These are phyloP conservation scores for Rhinoraja longicauda DNA, from an alignment of 2,797 vertebrate genomes.

Conservation along the genomic window DNA sequence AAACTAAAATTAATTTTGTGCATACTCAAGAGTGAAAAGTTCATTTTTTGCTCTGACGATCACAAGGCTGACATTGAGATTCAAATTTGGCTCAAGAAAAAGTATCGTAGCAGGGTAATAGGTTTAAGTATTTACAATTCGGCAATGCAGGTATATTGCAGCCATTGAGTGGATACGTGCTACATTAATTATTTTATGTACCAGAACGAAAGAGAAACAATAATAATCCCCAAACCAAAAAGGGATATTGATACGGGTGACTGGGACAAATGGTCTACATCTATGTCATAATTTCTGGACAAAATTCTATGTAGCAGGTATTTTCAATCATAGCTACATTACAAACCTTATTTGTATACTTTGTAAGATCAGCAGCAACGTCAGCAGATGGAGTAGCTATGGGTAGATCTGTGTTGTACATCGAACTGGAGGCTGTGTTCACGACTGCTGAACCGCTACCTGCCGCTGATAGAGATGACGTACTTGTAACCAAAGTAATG, in stretches of 20 bases:
- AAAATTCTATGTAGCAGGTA: neutral
- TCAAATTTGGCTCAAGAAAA: neutral
- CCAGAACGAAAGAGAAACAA: neutral
- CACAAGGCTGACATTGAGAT: too few species aligned
- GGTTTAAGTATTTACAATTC: neutral
- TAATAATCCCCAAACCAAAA: neutral
- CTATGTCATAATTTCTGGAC: neutral
- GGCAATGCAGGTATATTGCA: neutral
- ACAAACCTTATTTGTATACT: slow-evolving; percentile 93
- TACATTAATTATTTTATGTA: neutral
- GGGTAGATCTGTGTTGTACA: slow-evolving; percentile 68
- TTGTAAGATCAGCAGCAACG: slow-evolving; percentile 91
- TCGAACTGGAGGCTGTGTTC: slow-evolving; percentile 59
- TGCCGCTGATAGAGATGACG: slow-evolving; percentile 72
- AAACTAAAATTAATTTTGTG: too few species aligned
- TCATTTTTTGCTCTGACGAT: neutral
- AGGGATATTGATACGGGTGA: neutral
- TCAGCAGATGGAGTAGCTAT: slow-evolving; percentile 88
- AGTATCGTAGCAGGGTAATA: neutral
- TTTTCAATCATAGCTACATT: neutral
- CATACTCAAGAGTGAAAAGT: neutral
- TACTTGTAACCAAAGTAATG: slow-evolving; percentile 83
- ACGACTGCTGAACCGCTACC: slow-evolving; percentile 62
- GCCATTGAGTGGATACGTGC: neutral
- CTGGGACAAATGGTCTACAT: neutral